Percentiles rank a stretch among this genome's conserved stretches.
phyloP scores from a whole-genome alignment of 2,113 vertebrate genomes.

The Lontra canadensis region DNA sequence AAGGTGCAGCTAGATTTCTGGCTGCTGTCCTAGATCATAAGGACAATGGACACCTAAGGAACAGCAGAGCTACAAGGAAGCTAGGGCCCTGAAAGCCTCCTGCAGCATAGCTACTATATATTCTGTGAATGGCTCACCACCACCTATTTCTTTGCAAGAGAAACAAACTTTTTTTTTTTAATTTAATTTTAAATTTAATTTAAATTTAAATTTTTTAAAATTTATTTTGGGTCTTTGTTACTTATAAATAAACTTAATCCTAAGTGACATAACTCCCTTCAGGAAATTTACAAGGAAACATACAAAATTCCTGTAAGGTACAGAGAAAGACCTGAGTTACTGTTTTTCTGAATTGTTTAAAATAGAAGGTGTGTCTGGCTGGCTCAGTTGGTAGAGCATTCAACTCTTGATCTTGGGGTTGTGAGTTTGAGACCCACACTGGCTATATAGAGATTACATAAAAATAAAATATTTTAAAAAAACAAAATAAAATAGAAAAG shows the following conservation, averaged over 20 bases:
- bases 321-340: background rate
- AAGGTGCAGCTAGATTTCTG: background rate
- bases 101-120: background rate
- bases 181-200: too few relatives aligned
- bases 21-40: background rate
- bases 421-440: background rate
- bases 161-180: conserved; percentile 35
- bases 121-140: background rate
- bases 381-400: background rate
- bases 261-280: background rate
- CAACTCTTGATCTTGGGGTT: background rate
- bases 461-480: background rate
- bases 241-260: background rate
- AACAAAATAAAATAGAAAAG: background rate
- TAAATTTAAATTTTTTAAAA: too few relatives aligned
- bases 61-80: background rate
- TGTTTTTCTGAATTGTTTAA: background rate
- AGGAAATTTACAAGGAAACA: background rate
- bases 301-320: background rate
- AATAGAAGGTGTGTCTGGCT: background rate
- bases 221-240: conserved; percentile 35
- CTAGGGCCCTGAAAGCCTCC: background rate
- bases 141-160: background rate
- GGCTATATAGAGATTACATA: background rate
- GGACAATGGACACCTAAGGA: background rate